These are phyloP conservation scores for Cheilosia variabilis DNA, from an alignment of 2,888 invertebrate genomes.

Conservation along the genomic window DNA sequence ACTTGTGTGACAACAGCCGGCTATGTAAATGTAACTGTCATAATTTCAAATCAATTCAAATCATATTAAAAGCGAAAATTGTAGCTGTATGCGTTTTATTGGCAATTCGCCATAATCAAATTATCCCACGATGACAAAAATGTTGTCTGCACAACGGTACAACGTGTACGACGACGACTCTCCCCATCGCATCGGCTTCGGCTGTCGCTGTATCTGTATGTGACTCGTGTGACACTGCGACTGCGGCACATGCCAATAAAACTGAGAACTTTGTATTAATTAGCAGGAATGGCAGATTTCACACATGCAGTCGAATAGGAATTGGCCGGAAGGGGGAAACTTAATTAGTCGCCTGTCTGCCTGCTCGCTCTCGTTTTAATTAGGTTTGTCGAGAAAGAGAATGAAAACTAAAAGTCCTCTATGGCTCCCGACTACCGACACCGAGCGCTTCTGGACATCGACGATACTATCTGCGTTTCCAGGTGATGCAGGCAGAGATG, in stretches of 20 bases:
- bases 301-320: conserved; percentile 57
- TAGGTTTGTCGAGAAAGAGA: conserved; percentile 15
- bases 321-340: conserved; percentile 38
- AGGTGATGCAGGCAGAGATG: background rate
- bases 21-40: conserved; percentile 19
- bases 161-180: conserved; percentile 25
- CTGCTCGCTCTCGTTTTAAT: conserved; percentile 20
- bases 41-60: conserved; percentile 63
- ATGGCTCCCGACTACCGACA: background rate
- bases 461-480: background rate
- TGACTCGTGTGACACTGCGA: background rate
- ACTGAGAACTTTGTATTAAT: conserved; percentile 65
- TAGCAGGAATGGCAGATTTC: conserved; percentile 59
- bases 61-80: conserved; percentile 67
- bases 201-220: too few relatives aligned
- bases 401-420: conserved; percentile 41
- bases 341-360: conserved; percentile 52
- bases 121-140: conserved; percentile 44
- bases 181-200: background rate
- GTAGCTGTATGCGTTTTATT: conserved; percentile 56
- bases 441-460: background rate
- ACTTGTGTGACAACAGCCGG: background rate
- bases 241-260: conserved; percentile 40
- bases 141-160: conserved; percentile 50
- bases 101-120: conserved; percentile 56